These are phyloP conservation scores for Speoplatyrhinus poulsoni DNA, from an alignment of 2,113 vertebrate species.

Conservation along the genomic window DNA sequence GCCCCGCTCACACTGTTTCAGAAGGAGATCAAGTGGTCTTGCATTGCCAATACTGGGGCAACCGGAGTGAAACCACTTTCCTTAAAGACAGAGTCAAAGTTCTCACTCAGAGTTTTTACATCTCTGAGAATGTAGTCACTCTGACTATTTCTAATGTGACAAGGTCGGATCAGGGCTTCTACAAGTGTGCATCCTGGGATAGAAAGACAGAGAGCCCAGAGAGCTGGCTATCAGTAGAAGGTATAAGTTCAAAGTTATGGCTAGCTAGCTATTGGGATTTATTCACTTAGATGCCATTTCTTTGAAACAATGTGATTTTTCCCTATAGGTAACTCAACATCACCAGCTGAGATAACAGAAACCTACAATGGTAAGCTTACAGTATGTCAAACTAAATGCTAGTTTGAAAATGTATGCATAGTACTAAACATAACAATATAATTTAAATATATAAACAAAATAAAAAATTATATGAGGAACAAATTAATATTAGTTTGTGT, in stretches of 20 bases:
- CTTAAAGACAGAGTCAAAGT: constrained; percentile 54
- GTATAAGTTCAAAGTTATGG: background rate
- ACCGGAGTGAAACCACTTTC: constrained; percentile 29
- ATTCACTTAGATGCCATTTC: background rate
- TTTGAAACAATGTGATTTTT: background rate
- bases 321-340: constrained; percentile 32
- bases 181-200: constrained; percentile 55
- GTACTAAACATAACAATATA: too few relatives aligned
- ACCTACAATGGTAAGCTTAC: constrained; percentile 15
- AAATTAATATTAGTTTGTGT: too few relatives aligned
- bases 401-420: too few relatives aligned
- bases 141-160: constrained; percentile 57
- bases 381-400: background rate
- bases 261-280: constrained; percentile 8
- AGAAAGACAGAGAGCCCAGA: constrained; percentile 51
- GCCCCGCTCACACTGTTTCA: constrained; percentile 43
- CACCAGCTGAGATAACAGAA: constrained; percentile 1
- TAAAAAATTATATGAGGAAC: too few relatives aligned
- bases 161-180: constrained; percentile 55
- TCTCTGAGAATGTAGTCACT: constrained; percentile 1
- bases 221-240: constrained; percentile 66
- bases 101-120: background rate
- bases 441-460: too few relatives aligned
- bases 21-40: constrained; percentile 48
- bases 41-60: constrained; percentile 42